These are phyloP conservation scores for Boleophthalmus pectinirostris DNA, from an alignment of 2,113 vertebrate species.

Conservation along the genomic window DNA sequence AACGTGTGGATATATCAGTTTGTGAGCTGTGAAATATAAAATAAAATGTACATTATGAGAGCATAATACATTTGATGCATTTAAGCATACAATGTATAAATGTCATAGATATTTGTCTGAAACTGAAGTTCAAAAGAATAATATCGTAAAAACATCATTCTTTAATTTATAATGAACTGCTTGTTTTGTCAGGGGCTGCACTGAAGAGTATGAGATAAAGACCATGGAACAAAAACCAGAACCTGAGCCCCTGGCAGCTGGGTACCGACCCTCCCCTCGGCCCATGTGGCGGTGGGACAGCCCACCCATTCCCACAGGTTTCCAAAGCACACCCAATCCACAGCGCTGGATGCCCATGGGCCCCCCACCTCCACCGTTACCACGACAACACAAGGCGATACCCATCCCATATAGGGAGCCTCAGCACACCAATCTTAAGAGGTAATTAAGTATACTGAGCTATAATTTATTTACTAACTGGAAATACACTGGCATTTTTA, in stretches of 20 bases:
- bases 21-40: no score
- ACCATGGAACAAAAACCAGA: constrained; percentile 82
- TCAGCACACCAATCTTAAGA: constrained; percentile 81
- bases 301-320: constrained; percentile 70
- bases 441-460: constrained; percentile 61
- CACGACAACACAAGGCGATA: constrained; percentile 76
- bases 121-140: no score
- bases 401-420: constrained; percentile 84
- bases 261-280: constrained; percentile 82
- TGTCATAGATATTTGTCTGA: no score
- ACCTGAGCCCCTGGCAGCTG: constrained; percentile 74
- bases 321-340: constrained; percentile 72
- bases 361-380: constrained; percentile 68
- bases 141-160: no score
- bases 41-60: no score
- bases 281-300: constrained; percentile 87
- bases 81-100: neutral
- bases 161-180: neutral
- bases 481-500: neutral
- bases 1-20: neutral
- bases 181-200: constrained; percentile 83
- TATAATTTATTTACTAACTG: neutral
- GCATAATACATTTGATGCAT: no score
- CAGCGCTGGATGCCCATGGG: constrained; percentile 79
- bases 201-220: constrained; percentile 86